Evolutionary conservation across 2,888 invertebrate genomes (phyloP), one percentile per base, ranked within the genome.

Genomic region (Nineta flava): DNA sequence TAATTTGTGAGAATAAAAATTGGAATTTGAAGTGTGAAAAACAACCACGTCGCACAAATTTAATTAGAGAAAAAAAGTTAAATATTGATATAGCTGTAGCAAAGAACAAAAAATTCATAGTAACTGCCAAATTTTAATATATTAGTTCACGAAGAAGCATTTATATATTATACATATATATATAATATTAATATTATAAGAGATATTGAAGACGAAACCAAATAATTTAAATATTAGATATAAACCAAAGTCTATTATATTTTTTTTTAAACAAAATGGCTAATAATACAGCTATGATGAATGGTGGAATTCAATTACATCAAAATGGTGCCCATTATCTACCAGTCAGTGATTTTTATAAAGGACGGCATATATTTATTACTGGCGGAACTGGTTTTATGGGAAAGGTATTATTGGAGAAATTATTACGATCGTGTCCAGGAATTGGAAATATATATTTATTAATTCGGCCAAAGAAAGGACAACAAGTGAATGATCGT

Each of bases 401-500:
- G 49, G 49, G 49, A 32, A 49, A 49, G 26, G 49, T 49, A n/a
- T 71, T 86, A 42, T 73, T 86, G 15, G 86, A 86, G 65, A 87
- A 87, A 63, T 63, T 87, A 46, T 69, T 87, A 47, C 72, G 83
- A 59, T 75, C 79, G 44, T 81, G 83, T 61, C 77, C 82, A 3
- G 77, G 75, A 2, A 72, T 87, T 35, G 70, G 73, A 55, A 74
- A 72, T 57, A 75, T 87, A 53, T 86, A 81, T 65, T 65, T 82
- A 54, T 68, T 84, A 49, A 75, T 83, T 57, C 68, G 83, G 60
- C 76, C 79, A 9, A 79, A 79, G 59, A 65, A 71, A 55, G 77
- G 79, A 9, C 75, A 77, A 57, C 68, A 71, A 49, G 73, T 79
- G 13, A 66, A 71, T 52, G 71, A 74, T 53, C 66, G 78, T 58